A percentile compares a stretch with the other conserved stretches of the same genome.
phyloP scores from a whole-genome alignment of 2,113 vertebrate species.

The Progne subis region DNA sequence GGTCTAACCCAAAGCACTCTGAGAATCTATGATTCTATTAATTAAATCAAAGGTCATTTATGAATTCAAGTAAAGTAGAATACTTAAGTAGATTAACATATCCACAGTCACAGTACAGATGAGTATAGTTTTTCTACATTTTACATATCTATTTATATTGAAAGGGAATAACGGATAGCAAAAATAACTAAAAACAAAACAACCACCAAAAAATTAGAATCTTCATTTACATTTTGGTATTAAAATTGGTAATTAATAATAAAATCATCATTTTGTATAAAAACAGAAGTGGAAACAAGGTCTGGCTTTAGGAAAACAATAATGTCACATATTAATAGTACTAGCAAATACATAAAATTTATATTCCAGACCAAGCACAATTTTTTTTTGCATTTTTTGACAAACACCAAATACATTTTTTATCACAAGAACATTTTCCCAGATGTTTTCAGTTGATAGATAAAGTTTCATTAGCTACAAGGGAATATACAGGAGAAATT shows the following conservation, averaged over 20 bases:
- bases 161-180: neutral
- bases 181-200: neutral
- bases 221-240: neutral
- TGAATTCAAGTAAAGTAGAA: neutral
- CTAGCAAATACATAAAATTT: neutral
- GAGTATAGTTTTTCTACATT: neutral
- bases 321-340: neutral
- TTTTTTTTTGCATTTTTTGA: neutral
- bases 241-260: neutral
- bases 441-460: neutral
- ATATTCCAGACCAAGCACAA: neutral
- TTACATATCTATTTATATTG: neutral
- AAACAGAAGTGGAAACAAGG: neutral
- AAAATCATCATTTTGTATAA: neutral
- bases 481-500: neutral
- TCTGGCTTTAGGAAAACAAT: neutral
- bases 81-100: neutral
- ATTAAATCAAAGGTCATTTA: neutral
- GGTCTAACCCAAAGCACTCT: neutral
- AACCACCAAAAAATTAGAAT: neutral
- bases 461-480: neutral
- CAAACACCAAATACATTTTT: accelerated
- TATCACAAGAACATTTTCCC: neutral
- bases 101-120: neutral
- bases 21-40: neutral